phyloP scores from a whole-genome alignment of 2,797 vertebrate species.

The Liparis tanakae region DNA sequence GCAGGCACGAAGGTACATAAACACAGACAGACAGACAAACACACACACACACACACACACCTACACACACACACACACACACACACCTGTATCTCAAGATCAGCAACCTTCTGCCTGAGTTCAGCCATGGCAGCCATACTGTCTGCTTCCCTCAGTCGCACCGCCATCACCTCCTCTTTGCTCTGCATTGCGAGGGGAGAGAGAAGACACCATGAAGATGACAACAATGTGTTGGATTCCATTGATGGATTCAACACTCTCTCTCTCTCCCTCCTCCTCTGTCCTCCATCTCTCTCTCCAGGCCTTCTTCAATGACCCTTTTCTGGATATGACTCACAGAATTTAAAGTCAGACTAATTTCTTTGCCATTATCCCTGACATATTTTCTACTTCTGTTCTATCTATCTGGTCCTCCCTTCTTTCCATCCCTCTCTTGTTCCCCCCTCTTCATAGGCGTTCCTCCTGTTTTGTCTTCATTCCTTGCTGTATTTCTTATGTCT shows the following conservation, averaged over 20 bases:
- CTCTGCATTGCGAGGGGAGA: conserved; percentile 75
- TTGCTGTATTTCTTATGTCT: not conserved
- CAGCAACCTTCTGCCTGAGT: conserved; percentile 91
- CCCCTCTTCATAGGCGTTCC: not conserved
- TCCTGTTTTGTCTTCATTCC: not conserved
- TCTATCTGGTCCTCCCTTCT: too few species aligned
- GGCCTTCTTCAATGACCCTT: not conserved
- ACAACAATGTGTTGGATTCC: not conserved
- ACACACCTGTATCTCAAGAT: conserved; percentile 90
- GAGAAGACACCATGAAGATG: not conserved
- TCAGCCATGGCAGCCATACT: conserved; percentile 95
- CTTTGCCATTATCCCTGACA: too few species aligned
- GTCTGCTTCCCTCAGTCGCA: conserved; percentile 93
- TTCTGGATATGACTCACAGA: not conserved
- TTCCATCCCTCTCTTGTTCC: not conserved
- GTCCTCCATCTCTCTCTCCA: not conserved
- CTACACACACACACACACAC: conserved; percentile 64
- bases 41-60: not conserved
- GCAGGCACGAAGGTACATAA: not conserved
- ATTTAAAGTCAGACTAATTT: not conserved
- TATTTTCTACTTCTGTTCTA: too few species aligned
- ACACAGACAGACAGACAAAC: not conserved
- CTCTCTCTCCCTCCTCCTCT: conserved; percentile 7
- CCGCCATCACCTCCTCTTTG: conserved; percentile 97
- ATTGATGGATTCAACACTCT: conserved; percentile 7